Evolutionary conservation across 35 echinoderm and acorn worm species (phyloP).

Genomic region (Amphiura filiformis): DNA sequence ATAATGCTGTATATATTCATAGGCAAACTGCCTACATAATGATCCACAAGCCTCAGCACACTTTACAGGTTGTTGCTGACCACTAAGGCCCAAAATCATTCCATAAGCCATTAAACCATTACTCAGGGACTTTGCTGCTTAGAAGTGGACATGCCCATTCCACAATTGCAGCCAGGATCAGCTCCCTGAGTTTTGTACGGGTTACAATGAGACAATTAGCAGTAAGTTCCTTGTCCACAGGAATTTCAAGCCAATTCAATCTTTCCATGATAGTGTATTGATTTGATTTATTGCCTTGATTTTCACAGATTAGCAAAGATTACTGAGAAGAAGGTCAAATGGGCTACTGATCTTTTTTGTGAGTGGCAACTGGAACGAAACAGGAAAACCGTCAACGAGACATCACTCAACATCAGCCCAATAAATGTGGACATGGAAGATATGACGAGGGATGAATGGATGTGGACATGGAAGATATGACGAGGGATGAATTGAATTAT

Average conservation of each 20-base stretch:
- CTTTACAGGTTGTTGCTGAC: no score
- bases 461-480: conserved; percentile 26
- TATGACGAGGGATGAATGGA: conserved; percentile 23
- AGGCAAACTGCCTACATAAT: not conserved
- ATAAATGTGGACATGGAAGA: conserved; percentile 8
- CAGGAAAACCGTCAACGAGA: not conserved
- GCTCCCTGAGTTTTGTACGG: no score
- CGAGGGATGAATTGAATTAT: conserved; percentile 18
- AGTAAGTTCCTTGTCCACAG: no score
- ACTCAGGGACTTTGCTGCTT: no score
- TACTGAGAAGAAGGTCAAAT: not conserved
- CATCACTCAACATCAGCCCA: conserved; percentile 11
- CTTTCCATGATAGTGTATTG: not conserved
- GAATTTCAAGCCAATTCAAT: no score
- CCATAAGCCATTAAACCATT: no score
- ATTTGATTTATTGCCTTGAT: not conserved
- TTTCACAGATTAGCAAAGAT: no score
- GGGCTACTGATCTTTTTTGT: no score
- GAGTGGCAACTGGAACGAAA: not conserved
- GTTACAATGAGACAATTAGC: no score
- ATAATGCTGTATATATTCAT: not conserved
- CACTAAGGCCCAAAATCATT: no score
- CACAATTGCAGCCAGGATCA: not conserved
- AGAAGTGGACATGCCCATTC: not conserved
- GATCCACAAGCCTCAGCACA: no score